Base-by-base conservation (phyloP, 1,140 invertebrate species). In the Anoplolepis gracilipes region DNA sequence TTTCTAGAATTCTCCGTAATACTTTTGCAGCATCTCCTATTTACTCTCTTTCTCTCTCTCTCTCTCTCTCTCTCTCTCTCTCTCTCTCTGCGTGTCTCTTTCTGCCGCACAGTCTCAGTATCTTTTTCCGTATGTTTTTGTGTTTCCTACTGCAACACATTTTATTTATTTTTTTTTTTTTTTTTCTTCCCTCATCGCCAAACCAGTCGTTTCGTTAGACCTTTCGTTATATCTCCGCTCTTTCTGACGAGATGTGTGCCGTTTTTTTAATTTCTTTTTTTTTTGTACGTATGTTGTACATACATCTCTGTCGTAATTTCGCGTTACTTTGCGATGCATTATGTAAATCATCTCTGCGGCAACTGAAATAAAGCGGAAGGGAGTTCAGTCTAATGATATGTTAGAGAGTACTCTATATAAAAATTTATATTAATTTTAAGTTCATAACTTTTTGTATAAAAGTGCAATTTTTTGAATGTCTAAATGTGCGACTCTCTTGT, bases 151-250 rank as follows among this genome's bases (percentile, higher is more conserved):
- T n/a, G 55, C 67, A 46, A 11, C 33, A 5, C 49, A 22, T 72
- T 72, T 73, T 72, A 81, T 59, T 30, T 82, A 59, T 59, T 72
- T 33, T 22, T 30, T 16, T 46, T n/a, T 8, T 82, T 72, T 59
- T 72, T 33, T 22, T 30, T 16, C 59, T n/a, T 8, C 10, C 11
- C 46, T 49, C 46, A 16, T 49, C 33, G 6, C 53, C 11, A 73
- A 72, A 42, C 49, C 36, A 39, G 19, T 39, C 53, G 78, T 82
- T 82, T 61, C 78, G 78, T 81, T 81, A 81, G 78, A 81, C 33
- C 49, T 81, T 49, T 57, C 33, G 49, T 72, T 72, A 61, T 28
- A 73, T 70, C 33, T 57, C 36, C 53, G 53, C 53, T 72, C 36
- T 28, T 73, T 73, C 59, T 82, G 3, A 49, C 16, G n/a, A 42